Evolutionary conservation across 2,113 vertebrate genomes (phyloP).

Genomic region (Leptosomus discolor): DNA sequence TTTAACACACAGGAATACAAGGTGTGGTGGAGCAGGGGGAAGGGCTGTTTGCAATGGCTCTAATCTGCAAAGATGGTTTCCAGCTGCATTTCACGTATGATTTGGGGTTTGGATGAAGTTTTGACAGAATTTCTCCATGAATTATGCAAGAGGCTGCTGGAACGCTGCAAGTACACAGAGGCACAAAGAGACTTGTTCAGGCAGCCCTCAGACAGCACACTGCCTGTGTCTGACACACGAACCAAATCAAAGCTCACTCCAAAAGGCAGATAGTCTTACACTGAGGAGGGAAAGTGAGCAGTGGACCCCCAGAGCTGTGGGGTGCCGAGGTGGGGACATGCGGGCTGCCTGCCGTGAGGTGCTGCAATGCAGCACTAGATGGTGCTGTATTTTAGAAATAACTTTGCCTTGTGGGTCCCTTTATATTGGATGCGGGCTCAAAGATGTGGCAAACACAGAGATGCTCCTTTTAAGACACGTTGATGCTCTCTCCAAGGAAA

Average conservation of each 20-base stretch:
- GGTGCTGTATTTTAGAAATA: constrained; percentile 63
- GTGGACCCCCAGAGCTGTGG: neutral
- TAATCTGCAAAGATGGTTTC: constrained; percentile 22
- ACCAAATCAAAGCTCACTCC: neutral
- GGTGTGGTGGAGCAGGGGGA: constrained; percentile 6
- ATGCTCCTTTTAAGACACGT: neutral
- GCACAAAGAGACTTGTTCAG: constrained; percentile 22
- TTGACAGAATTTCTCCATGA: constrained; percentile 53
- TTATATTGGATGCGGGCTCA: neutral
- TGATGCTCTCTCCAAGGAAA: neutral
- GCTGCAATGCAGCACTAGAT: constrained; percentile 45
- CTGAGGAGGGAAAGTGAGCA: neutral
- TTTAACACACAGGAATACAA: neutral
- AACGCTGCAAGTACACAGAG: neutral
- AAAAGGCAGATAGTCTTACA: neutral
- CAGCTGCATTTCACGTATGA: constrained; percentile 46
- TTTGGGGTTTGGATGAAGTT: constrained; percentile 46
- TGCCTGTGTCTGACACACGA: constrained; percentile 14
- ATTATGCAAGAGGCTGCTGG: constrained; percentile 58
- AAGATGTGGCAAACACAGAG: neutral
- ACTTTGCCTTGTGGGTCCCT: neutral
- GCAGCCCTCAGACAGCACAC: neutral
- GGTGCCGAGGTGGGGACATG: neutral
- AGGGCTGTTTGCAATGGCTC: constrained; percentile 28
- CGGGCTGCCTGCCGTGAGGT: neutral